Evolutionary conservation across 2,888 invertebrate genomes (phyloP).

Genomic region (Diplazon laetatorius): DNA sequence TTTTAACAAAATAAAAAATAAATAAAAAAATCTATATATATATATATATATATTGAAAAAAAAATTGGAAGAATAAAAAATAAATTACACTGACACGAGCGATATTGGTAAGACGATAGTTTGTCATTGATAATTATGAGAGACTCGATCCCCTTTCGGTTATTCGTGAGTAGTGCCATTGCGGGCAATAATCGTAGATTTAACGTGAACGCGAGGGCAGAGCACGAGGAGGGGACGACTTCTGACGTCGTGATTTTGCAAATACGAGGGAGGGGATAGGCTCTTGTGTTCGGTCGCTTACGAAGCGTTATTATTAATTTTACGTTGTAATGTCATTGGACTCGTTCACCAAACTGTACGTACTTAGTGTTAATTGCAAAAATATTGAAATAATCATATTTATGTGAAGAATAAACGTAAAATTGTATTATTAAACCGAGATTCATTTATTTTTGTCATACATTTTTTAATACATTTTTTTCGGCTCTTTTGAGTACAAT

Average conservation of each 20-base stretch:
- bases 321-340: conserved; percentile 19
- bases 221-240: no score
- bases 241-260: not conserved
- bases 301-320: conserved; percentile 21
- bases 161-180: conserved; percentile 55
- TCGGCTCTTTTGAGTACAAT: not conserved
- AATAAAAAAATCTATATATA: no score
- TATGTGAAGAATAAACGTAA: conserved; percentile 18
- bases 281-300: not conserved
- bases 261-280: no score
- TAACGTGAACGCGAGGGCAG: not conserved
- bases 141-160: conserved; percentile 26
- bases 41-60: no score
- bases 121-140: conserved; percentile 19
- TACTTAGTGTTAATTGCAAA: conserved; percentile 19
- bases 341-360: conserved; percentile 31
- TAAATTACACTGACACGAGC: no score
- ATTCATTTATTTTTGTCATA: conserved; percentile 5
- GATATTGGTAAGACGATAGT: no score
- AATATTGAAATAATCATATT: conserved; percentile 24
- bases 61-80: no score
- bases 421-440: not conserved
- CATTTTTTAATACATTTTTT: not conserved
- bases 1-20: no score
- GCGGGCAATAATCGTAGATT: conserved; percentile 41